A percentile compares a stretch with the other conserved stretches of the same genome.
Evolutionary conservation across 2,113 vertebrate genomes (phyloP).

Genomic region (Empidonax alnorum): DNA sequence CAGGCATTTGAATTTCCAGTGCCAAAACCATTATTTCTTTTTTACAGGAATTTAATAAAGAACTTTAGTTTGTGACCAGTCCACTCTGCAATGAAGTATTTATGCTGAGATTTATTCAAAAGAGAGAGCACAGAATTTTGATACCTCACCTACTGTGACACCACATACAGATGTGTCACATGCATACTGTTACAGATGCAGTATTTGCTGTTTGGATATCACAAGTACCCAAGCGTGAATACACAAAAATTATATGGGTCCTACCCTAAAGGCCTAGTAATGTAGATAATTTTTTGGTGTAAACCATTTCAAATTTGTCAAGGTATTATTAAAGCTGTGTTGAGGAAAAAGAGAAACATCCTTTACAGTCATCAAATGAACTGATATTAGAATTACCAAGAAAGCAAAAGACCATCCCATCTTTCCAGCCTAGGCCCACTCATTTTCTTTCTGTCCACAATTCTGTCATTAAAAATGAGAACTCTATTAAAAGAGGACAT

Average conservation of each 20-base stretch:
- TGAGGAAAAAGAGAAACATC: neutral
- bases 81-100: neutral
- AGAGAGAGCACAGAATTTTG: constrained; percentile 1
- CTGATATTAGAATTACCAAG: neutral
- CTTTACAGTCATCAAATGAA: neutral
- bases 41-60: neutral
- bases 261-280: neutral
- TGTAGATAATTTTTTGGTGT: neutral
- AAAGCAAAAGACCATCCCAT: neutral
- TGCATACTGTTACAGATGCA: neutral
- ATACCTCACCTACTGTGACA: neutral
- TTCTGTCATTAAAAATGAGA: neutral
- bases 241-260: neutral
- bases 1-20: neutral
- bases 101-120: neutral
- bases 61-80: neutral
- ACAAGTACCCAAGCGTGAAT: neutral
- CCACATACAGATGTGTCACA: neutral
- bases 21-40: neutral
- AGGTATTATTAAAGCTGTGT: neutral
- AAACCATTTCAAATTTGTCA: neutral
- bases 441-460: neutral
- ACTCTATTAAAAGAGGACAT: neutral
- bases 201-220: neutral
- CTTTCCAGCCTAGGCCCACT: neutral